phyloP scores from a whole-genome alignment of 1,140 invertebrate genomes.

The Phortica variegata region DNA sequence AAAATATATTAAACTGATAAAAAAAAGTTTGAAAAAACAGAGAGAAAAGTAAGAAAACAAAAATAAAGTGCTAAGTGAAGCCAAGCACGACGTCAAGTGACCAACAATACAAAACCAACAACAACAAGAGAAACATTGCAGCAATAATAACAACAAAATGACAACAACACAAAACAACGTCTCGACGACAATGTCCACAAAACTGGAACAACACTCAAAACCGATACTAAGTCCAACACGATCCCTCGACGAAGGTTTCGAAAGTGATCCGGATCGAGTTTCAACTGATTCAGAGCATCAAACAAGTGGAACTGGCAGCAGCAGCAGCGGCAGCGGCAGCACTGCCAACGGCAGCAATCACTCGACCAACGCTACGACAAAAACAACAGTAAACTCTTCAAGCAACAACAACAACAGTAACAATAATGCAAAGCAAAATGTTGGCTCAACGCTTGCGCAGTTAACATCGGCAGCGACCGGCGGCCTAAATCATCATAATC shows the following conservation, averaged over 20 bases:
- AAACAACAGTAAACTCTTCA: not conserved
- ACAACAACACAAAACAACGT: slow-evolving; percentile 5
- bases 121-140: slow-evolving; percentile 13
- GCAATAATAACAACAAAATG: slow-evolving; percentile 7
- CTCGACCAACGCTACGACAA: slow-evolving; percentile 9
- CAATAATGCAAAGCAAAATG: slow-evolving; percentile 24
- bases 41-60: too few species aligned
- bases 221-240: slow-evolving; percentile 57
- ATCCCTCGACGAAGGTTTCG: slow-evolving; percentile 58
- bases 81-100: slow-evolving; percentile 24
- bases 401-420: slow-evolving; percentile 18
- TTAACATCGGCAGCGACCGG: slow-evolving; percentile 51
- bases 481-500: slow-evolving; percentile 23
- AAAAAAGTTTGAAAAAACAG: too few species aligned
- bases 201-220: slow-evolving; percentile 55
- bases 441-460: slow-evolving; percentile 48
- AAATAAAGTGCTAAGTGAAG: slow-evolving; percentile 2
- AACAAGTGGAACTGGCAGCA: slow-evolving; percentile 46
- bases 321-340: slow-evolving; percentile 9
- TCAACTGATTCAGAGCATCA: slow-evolving; percentile 57
- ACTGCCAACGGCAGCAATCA: slow-evolving; percentile 1
- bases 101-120: slow-evolving; percentile 1
- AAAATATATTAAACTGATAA: not conserved
- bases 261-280: slow-evolving; percentile 58
- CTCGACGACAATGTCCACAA: slow-evolving; percentile 32